phyloP scores from a whole-genome alignment of 23 tunicate genomes.

The Phallusia fumigata region DNA sequence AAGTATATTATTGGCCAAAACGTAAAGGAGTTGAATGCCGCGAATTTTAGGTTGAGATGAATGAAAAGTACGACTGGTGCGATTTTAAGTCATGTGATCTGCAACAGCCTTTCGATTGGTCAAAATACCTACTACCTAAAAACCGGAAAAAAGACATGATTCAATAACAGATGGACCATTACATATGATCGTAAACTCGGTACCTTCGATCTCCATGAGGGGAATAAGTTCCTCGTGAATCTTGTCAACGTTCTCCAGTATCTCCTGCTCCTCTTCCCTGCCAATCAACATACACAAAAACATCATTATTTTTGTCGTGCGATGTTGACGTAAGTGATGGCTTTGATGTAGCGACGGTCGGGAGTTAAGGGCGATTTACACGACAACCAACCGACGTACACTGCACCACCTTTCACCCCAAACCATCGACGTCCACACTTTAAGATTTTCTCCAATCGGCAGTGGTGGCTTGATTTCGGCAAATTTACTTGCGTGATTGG shows the following conservation, averaged over 20 bases:
- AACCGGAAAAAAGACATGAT: too few species aligned
- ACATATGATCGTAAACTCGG: background rate
- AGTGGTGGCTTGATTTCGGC: background rate
- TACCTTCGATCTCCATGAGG: slow-evolving; percentile 76
- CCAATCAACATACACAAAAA: background rate
- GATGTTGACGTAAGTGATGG: background rate
- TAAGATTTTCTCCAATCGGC: background rate
- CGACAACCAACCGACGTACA: background rate
- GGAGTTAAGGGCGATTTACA: slow-evolving; percentile 2
- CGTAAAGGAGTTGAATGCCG: too few species aligned
- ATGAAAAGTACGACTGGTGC: too few species aligned
- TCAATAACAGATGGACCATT: background rate
- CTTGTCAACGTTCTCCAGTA: slow-evolving; percentile 42
- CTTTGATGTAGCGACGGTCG: background rate
- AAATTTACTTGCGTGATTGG: background rate
- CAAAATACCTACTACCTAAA: too few species aligned
- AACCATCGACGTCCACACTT: background rate
- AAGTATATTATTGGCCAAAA: too few species aligned
- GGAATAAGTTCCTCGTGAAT: slow-evolving; percentile 80
- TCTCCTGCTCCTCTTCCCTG: slow-evolving; percentile 75
- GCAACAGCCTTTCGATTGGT: too few species aligned
- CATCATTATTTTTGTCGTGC: background rate
- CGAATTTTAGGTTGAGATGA: too few species aligned
- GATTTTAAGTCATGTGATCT: too few species aligned
- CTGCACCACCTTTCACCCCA: background rate